Evolutionary conservation across 1,140 invertebrate species (phyloP).

Genomic region (Grapholita molesta): DNA sequence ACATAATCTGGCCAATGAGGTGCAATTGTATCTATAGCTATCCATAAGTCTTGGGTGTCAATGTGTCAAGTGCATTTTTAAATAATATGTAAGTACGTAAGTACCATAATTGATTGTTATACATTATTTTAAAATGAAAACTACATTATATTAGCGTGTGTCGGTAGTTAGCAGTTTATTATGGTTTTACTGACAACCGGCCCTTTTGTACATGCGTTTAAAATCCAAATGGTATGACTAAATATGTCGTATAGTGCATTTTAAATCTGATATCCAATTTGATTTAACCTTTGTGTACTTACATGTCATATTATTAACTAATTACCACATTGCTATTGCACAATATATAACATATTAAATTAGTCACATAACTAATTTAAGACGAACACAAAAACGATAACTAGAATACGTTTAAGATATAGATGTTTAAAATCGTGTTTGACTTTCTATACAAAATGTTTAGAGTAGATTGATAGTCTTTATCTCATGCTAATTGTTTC

Average conservation of each 20-base stretch:
- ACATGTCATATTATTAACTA: not conserved
- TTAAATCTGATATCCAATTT: not conserved
- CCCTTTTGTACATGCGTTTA: too few species aligned
- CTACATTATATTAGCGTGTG: too few species aligned
- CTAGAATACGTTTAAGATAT: not conserved
- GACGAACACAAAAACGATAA: not conserved
- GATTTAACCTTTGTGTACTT: conserved; percentile 1
- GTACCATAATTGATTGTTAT: too few species aligned
- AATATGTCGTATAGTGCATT: not conserved
- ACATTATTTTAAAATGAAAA: too few species aligned
- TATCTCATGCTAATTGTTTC: not conserved
- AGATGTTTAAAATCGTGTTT: not conserved
- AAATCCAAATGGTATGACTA: too few species aligned
- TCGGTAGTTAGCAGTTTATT: too few species aligned
- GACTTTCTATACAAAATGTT: not conserved
- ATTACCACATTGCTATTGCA: not conserved
- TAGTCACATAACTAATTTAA: not conserved
- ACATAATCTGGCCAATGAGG: too few species aligned
- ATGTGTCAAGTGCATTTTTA: too few species aligned
- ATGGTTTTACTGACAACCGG: too few species aligned
- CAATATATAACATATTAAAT: not conserved
- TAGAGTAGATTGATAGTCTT: not conserved
- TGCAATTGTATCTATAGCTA: too few species aligned
- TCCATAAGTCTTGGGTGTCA: too few species aligned
- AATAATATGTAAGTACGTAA: too few species aligned